Conservation (phyloP, 2,888 invertebrate species). For the Heliconius hortense region DNA sequence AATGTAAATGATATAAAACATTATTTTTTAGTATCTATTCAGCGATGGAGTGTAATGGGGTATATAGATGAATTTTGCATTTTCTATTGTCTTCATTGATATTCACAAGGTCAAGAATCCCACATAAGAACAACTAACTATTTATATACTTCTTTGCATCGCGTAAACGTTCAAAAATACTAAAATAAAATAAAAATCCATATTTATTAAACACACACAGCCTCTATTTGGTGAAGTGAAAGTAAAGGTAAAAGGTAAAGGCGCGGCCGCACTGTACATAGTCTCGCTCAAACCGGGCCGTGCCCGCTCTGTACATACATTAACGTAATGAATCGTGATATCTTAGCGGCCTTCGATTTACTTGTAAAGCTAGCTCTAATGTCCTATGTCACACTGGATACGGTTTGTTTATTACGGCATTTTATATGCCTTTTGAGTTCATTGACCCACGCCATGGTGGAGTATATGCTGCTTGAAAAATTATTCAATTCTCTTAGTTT, state of each 20-base stretch:
- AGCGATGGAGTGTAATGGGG: too few species aligned
- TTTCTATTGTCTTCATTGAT: too few species aligned
- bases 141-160: too few species aligned
- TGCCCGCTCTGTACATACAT: slow-evolving; percentile 70
- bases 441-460: slow-evolving; percentile 24
- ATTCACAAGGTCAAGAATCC: too few species aligned
- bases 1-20: too few species aligned
- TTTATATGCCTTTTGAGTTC: slow-evolving; percentile 19
- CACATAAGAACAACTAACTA: too few species aligned
- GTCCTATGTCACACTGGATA: slow-evolving; percentile 44
- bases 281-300: slow-evolving; percentile 54
- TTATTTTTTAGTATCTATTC: too few species aligned
- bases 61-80: too few species aligned
- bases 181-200: background rate
- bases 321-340: slow-evolving; percentile 77
- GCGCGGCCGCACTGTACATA: slow-evolving; percentile 61
- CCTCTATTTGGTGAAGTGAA: slow-evolving; percentile 9
- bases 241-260: slow-evolving; percentile 10
- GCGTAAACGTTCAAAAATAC: background rate
- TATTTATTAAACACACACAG: slow-evolving; percentile 6
- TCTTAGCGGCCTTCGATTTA: slow-evolving; percentile 82
- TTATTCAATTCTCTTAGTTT: background rate
- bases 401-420: slow-evolving; percentile 31
- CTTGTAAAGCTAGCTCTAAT: slow-evolving; percentile 80
- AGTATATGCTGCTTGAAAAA: slow-evolving; percentile 15